Evolutionary conservation across 2,888 invertebrate genomes (phyloP).

Genomic region (Cremastobaeus sp.): DNA sequence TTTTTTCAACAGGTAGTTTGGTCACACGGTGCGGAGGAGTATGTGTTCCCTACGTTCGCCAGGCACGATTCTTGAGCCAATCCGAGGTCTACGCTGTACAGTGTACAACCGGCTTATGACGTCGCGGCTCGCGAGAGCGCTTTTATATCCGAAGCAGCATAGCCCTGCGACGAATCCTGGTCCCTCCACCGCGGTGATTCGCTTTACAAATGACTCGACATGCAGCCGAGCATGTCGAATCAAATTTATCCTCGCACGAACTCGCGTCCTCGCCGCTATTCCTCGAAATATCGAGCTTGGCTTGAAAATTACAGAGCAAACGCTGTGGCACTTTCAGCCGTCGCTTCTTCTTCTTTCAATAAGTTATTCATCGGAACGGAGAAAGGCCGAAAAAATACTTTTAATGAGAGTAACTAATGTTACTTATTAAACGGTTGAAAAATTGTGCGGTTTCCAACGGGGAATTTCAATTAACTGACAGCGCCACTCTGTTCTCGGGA

Average conservation of each 20-base stretch:
- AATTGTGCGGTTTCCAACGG: constrained; percentile 10
- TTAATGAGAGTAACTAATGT: constrained; percentile 38
- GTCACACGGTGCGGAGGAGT: constrained; percentile 15
- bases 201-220: too few relatives aligned
- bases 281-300: constrained; percentile 50
- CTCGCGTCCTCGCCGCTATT: constrained; percentile 37
- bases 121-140: constrained; percentile 59
- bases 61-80: constrained; percentile 46
- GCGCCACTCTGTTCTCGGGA: constrained; percentile 23
- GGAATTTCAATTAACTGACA: constrained; percentile 36
- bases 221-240: constrained; percentile 69
- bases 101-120: constrained; percentile 62
- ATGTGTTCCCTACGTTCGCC: constrained; percentile 44
- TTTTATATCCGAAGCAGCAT: constrained; percentile 60
- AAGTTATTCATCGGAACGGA: constrained; percentile 38
- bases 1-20: constrained; percentile 5
- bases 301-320: constrained; percentile 38
- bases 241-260: constrained; percentile 66
- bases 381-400: constrained; percentile 18
- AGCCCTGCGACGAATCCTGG: constrained; percentile 59
- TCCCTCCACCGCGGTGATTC: constrained; percentile 37
- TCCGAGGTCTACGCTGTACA: constrained; percentile 58
- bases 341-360: constrained; percentile 23
- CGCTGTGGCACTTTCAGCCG: constrained; percentile 41
- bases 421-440: constrained; percentile 29